Evolutionary conservation across 1,140 invertebrate genomes (phyloP), one percentile per base, ranked within the genome.

Genomic region (Caenorhabditis briggsae): DNA sequence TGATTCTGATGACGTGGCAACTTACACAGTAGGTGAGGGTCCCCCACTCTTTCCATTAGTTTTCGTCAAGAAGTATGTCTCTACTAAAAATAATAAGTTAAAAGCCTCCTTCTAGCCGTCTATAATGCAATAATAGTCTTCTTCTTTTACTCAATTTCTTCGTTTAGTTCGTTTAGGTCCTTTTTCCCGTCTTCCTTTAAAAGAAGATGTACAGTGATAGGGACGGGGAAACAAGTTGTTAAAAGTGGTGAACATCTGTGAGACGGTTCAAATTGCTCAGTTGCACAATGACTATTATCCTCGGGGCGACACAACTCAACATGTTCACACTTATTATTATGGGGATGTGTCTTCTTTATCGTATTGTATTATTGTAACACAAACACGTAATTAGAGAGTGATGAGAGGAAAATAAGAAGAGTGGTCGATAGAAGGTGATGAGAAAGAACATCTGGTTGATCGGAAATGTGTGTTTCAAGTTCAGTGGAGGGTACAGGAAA

Each of bases 41-140:
- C 59, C 50, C 65, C n/a, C 18, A 5, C 41, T 65, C 61, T 33
- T 46, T 46, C 23, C n/a, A 25, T 48, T 78, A 41, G 9, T 78
- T 46, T 43, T 9, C 14, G n/a, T 14, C 5, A n/a, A 12, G 9
- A 18, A 6, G 70, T 78, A 48, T 78, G 70, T 78, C 70, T 33
- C n/a, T n/a, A n/a, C n/a, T n/a, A n/a, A n/a, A n/a, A 46, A 53
- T 78, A 78, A 78, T 78, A 78, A 78, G 46, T 78, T 78, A 78
- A 78, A 78, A 78, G 70, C 70, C 70, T 78, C 50, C 70, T 78
- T 78, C 50, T n/a, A 12, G 46, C 70, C 70, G 70, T 50, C 70
- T 78, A 78, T 78, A 78, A 78, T 78, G 70, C 20, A 78, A 78
- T 78, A 78, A 78, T 78, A 78, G 70, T 78, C 70, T 50, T 78